Base-by-base conservation (phyloP, 2,888 invertebrate genomes). In the Cephonodes hylas region DNA sequence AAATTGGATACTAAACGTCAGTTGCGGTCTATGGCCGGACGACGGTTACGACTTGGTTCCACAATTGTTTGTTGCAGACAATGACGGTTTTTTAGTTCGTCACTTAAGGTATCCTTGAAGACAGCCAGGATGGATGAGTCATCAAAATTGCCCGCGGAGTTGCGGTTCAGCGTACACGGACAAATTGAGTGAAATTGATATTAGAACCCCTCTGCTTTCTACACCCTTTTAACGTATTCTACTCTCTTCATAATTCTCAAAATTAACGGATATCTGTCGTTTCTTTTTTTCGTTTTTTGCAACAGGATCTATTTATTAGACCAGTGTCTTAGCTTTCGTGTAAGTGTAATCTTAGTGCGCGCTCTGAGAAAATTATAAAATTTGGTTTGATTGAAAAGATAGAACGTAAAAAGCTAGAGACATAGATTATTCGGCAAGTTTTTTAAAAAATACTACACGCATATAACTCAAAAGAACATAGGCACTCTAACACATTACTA, bases 41-140 rank as follows among this genome's bases (percentile, higher is more conserved):
- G 73, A 78, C 53, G 53, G 74, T 77, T 79, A 77, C 74, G 73
- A 67, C 69, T 63, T 67, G 57, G 63, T 64, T 66, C 69, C 64
- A 73, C 71, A 76, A 80, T 76, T 71, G 69, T 72, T 72, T 69
- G 70, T 69, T 70, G 66, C 71, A 75, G 82, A 91, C 89, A 90
- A 89, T 86, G 77, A 80, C 62, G 66, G 72, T 83, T 88, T 86
- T 80, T 66, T 68, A 72, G 67, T 76, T 85, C 85, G 85, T 85
- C 83, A 85, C 81, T 85, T 82, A 80, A 79, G 79, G 72, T 75
- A 85, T 88, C 87, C 86, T 88, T 82, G 78, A 79, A 83, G 79
- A 76, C 80, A 70, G 77, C 74, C 80, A 82, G 81, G 84, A 81
- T 83, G 81, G 85, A 81, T 91, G 89, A 90, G 72, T 89, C 89